Conservation (phyloP, 2,888 invertebrate species). For the Oegoconia quadripuncta region DNA sequence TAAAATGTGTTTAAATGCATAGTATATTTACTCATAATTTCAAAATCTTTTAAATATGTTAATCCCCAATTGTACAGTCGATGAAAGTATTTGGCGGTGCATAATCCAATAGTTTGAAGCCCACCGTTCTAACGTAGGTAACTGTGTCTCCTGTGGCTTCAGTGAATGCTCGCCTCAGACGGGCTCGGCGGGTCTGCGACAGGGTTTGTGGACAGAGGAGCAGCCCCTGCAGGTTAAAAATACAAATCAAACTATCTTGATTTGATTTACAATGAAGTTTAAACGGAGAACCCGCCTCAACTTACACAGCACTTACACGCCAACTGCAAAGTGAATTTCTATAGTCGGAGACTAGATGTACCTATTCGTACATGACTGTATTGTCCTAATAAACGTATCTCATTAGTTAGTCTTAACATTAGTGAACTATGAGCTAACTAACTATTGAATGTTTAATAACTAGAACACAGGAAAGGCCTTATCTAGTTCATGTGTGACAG, state of each 20-base stretch:
- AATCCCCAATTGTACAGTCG: slow-evolving; percentile 76
- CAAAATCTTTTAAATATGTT: too few relatives aligned
- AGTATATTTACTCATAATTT: too few relatives aligned
- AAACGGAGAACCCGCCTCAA: slow-evolving; percentile 47
- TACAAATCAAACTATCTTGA: slow-evolving; percentile 60
- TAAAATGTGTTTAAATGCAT: too few relatives aligned
- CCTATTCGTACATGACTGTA: too few relatives aligned
- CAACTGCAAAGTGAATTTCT: slow-evolving; percentile 30
- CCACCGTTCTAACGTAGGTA: slow-evolving; percentile 94
- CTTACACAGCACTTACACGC: slow-evolving; percentile 72
- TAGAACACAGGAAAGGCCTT: too few relatives aligned
- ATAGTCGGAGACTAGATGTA: too few relatives aligned
- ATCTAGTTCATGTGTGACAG: too few relatives aligned
- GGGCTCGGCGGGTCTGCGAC: slow-evolving; percentile 91
- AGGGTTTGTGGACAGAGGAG: slow-evolving; percentile 94
- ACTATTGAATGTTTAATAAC: too few relatives aligned
- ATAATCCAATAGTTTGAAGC: slow-evolving; percentile 61
- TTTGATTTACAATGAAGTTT: slow-evolving; percentile 37
- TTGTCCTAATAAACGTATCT: too few relatives aligned
- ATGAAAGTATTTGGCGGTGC: slow-evolving; percentile 54
- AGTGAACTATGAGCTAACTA: too few relatives aligned
- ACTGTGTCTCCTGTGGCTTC: slow-evolving; percentile 93
- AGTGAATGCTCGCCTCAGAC: slow-evolving; percentile 92
- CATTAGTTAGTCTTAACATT: too few relatives aligned
- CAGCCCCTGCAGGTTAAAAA: slow-evolving; percentile 84